phyloP scores from a whole-genome alignment of 1,140 invertebrate species.

The Cotesia typhae region DNA sequence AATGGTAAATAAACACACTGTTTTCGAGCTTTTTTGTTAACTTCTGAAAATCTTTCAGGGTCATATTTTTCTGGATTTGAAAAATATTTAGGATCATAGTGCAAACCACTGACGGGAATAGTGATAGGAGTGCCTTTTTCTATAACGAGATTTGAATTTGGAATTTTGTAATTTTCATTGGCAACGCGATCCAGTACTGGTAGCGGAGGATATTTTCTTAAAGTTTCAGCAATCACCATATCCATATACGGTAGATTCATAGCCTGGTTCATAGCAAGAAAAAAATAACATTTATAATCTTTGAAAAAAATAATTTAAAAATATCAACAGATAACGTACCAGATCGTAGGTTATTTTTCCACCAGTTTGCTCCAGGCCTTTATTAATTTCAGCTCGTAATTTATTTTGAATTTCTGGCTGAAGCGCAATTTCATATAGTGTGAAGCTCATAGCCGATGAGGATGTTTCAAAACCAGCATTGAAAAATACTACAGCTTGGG shows the following conservation, averaged over 20 bases:
- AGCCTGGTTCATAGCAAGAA: slow-evolving; percentile 20
- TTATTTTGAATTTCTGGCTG: slow-evolving; percentile 68
- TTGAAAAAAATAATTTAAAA: not conserved
- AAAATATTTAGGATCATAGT: slow-evolving; percentile 68
- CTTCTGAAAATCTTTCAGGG: slow-evolving; percentile 73
- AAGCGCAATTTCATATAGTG: slow-evolving; percentile 67
- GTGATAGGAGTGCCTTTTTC: slow-evolving; percentile 62
- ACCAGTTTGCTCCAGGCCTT: slow-evolving; percentile 54
- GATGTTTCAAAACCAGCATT: slow-evolving; percentile 76
- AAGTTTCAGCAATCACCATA: slow-evolving; percentile 63
- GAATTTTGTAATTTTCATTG: slow-evolving; percentile 58
- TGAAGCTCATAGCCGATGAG: slow-evolving; percentile 70
- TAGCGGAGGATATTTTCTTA: slow-evolving; percentile 70
- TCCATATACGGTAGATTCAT: slow-evolving; percentile 44
- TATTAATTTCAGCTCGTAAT: slow-evolving; percentile 65
- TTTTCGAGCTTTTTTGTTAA: slow-evolving; percentile 54
- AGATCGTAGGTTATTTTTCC: slow-evolving; percentile 64
- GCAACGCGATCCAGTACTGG: slow-evolving; percentile 64
- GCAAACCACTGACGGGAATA: slow-evolving; percentile 60
- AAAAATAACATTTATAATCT: not conserved
- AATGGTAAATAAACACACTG: slow-evolving; percentile 67
- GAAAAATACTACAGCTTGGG: slow-evolving; percentile 74
- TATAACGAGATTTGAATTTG: slow-evolving; percentile 54
- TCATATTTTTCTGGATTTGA: slow-evolving; percentile 74
- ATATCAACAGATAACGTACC: not conserved